phyloP scores from a whole-genome alignment of 2,888 invertebrate species.

The Hylaea fasciaria region DNA sequence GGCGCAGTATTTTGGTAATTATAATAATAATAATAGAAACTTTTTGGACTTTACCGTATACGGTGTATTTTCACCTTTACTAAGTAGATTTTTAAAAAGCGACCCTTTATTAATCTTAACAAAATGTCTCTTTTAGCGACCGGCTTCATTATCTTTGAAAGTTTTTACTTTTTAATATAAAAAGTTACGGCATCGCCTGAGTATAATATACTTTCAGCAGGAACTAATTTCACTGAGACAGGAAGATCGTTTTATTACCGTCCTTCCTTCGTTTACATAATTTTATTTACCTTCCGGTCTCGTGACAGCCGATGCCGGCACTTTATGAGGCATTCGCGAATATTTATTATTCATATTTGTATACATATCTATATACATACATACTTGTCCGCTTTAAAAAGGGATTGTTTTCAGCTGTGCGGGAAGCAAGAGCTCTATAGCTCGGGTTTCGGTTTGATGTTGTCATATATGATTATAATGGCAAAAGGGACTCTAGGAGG shows the following conservation, averaged over 20 bases:
- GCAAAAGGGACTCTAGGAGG: conserved; percentile 21
- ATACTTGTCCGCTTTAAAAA: conserved; percentile 13
- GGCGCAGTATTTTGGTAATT: too few relatives aligned
- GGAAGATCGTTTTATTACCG: conserved; percentile 36
- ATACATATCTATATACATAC: conserved; percentile 3
- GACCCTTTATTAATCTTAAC: neutral
- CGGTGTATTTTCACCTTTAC: neutral
- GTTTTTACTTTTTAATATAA: conserved; percentile 30
- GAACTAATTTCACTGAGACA: conserved; percentile 34
- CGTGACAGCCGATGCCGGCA: conserved; percentile 37
- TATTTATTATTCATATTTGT: conserved; percentile 37
- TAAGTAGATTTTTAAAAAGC: neutral
- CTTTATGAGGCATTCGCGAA: conserved; percentile 36
- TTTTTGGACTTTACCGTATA: too few relatives aligned
- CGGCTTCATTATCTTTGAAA: conserved; percentile 25
- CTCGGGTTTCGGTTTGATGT: conserved; percentile 22
- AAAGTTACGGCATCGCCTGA: conserved; percentile 28
- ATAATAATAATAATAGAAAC: too few relatives aligned
- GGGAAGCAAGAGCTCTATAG: conserved; percentile 14
- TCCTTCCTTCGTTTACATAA: conserved; percentile 41
- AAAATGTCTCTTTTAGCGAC: conserved; percentile 13
- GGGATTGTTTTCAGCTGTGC: conserved; percentile 22
- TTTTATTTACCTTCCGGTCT: conserved; percentile 41
- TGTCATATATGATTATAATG: conserved; percentile 32
- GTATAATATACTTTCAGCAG: conserved; percentile 11